Conservation (phyloP, 37 sponge, comb jelly and placozoan genomes). For the Axinella damicornis region DNA sequence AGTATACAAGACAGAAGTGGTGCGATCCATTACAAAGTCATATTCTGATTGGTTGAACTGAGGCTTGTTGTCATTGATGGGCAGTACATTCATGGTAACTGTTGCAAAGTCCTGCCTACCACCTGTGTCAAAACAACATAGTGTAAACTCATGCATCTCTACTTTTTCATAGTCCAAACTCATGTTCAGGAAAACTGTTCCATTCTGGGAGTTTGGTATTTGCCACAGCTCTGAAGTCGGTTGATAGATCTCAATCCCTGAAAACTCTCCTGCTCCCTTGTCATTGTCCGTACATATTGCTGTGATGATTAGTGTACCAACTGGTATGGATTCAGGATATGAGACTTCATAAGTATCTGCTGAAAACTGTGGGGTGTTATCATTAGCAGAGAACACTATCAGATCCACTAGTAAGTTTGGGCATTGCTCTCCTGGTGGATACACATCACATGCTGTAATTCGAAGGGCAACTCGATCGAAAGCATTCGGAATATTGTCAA, state of each 20-base stretch:
- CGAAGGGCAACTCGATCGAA: not conserved
- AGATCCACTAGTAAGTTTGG: not conserved
- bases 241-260: not conserved
- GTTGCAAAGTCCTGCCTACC: slow-evolving; percentile 2
- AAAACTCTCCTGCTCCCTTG: not conserved
- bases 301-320: not conserved
- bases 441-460: slow-evolving; percentile 17
- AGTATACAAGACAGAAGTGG: not conserved
- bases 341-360: slow-evolving; percentile 1
- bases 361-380: slow-evolving; percentile 21
- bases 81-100: slow-evolving; percentile 38
- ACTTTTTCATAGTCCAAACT: slow-evolving; percentile 23
- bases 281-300: slow-evolving; percentile 5
- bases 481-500: not conserved
- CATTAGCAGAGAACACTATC: slow-evolving; percentile 12
- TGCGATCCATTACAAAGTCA: slow-evolving; percentile 7
- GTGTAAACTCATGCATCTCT: not conserved
- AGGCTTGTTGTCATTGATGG: slow-evolving; percentile 74
- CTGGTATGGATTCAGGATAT: not conserved
- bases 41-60: slow-evolving; percentile 24
- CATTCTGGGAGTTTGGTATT: not conserved
- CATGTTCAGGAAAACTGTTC: not conserved
- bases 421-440: slow-evolving; percentile 17
- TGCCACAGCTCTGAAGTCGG: too few species aligned
- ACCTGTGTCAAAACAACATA: slow-evolving; percentile 20